Base-by-base conservation (phyloP, 2,113 vertebrate species). In the Ibidorhyncha struthersii region DNA sequence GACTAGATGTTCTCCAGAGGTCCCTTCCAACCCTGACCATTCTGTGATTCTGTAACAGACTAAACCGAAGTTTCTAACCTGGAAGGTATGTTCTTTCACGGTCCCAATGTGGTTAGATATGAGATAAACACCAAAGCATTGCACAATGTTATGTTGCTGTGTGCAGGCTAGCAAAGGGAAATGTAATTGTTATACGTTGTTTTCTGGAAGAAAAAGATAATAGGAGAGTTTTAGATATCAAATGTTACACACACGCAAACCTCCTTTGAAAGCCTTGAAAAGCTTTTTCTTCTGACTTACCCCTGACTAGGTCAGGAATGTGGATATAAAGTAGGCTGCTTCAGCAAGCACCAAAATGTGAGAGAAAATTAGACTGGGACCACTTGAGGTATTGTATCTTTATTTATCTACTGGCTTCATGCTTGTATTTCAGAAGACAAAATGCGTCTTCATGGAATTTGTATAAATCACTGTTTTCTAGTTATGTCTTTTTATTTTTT, bases 91-190 rank as follows among this genome's bases (percentile, higher is more conserved):
- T 41, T 55, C 58, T 34, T 58, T 86, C 22, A 6, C 4, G 34
- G 66, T 71, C 38, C 22, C 36, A 29, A 10, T 0, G 0, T 45
- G 9, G 18, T 16, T 50, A 49, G 19, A 53, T 9, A n/a, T 20
- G 6, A 70, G 40, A 77, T 1, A 72, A 40, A 70, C 25, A 56
- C 8, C 20, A 61, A 73, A 26, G 6, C 15, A 23, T 9, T 47
- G 18, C 7, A 55, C 25, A 61, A 6, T 32, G 7, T 26, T 65
- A 52, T 9, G 13, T 32, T 74, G 8, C 34, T 74, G 10, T 10
- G 3, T 34, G 17, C 12, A 18, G 20, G 9, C 1, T 66, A 58
- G 11, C 12, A 40, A 79, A 71, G 45, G 10, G 27, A 50, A 72
- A 72, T 59, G 45, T n/a, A 27, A 17, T 49, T 82, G 20, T 6